These are phyloP conservation scores for Macrosteles quadrilineatus DNA, from an alignment of 1,140 invertebrate species.

Conservation along the genomic window DNA sequence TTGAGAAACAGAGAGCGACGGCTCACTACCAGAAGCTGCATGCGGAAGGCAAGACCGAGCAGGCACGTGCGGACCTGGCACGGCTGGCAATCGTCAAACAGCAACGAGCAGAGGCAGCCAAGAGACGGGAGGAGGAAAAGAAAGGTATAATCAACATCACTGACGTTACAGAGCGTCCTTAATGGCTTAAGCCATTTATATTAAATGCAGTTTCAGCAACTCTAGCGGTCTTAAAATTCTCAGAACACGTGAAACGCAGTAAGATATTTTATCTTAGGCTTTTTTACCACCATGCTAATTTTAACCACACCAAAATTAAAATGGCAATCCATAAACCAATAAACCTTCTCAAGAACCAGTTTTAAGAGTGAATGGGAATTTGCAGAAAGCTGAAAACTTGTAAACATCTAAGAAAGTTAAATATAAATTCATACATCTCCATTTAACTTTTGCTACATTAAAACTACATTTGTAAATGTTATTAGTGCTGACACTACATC, in stretches of 20 bases:
- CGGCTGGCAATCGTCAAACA: conserved; percentile 88
- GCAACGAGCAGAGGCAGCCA: conserved; percentile 91
- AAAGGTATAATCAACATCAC: conserved; percentile 57
- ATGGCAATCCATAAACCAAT: too few relatives aligned
- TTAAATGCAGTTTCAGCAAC: conserved; percentile 20
- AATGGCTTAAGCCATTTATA: background rate
- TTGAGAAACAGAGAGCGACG: conserved; percentile 86
- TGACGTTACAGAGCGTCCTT: background rate
- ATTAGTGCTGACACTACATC: too few relatives aligned
- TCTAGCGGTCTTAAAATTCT: background rate
- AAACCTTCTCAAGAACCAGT: too few relatives aligned
- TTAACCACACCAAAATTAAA: too few relatives aligned
- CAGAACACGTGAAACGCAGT: background rate
- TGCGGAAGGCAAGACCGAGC: conserved; percentile 92
- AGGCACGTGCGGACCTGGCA: conserved; percentile 92
- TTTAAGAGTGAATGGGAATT: too few relatives aligned
- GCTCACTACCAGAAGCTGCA: conserved; percentile 90
- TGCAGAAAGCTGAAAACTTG: too few relatives aligned
- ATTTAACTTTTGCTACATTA: too few relatives aligned
- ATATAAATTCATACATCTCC: too few relatives aligned
- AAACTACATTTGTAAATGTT: too few relatives aligned
- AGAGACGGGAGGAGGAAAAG: conserved; percentile 83
- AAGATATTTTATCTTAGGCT: background rate
- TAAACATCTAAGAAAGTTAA: too few relatives aligned
- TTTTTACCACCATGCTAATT: background rate